Evolutionary conservation across 1,140 invertebrate species (phyloP).

Genomic region (Copidosoma floridanum): DNA sequence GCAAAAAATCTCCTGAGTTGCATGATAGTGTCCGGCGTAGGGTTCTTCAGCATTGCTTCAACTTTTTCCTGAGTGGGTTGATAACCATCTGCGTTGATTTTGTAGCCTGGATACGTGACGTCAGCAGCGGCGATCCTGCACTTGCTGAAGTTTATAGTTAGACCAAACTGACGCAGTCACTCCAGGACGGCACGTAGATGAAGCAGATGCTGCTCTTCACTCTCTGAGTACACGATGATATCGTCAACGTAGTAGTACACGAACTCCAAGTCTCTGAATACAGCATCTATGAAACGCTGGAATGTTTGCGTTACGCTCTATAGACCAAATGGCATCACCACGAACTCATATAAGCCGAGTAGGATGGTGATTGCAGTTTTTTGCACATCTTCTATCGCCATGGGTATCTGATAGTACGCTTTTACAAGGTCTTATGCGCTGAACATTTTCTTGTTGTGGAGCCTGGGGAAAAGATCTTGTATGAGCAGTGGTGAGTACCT

Average conservation of each 20-base stretch:
- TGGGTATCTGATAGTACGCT: not conserved
- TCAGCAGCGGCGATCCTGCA: no score
- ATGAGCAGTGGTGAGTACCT: not conserved
- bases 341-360: not conserved
- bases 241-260: slow-evolving; percentile 2
- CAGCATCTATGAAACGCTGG: not conserved
- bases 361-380: not conserved
- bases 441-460: not conserved
- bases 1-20: no score
- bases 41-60: no score
- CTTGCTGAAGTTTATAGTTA: not conserved
- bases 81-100: no score
- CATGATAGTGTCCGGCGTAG: no score
- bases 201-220: not conserved
- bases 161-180: not conserved
- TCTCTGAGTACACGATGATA: not conserved
- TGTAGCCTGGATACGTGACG: no score
- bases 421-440: not conserved
- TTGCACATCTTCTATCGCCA: not conserved
- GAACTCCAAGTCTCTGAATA: not conserved
- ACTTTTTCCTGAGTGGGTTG: no score
- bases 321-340: not conserved
- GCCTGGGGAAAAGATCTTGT: not conserved
- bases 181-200: not conserved
- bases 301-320: not conserved